A percentile compares a stretch with the other conserved stretches of the same genome.
phyloP scores from a whole-genome alignment of 2,888 invertebrate species.

The Acrobasis consociella region DNA sequence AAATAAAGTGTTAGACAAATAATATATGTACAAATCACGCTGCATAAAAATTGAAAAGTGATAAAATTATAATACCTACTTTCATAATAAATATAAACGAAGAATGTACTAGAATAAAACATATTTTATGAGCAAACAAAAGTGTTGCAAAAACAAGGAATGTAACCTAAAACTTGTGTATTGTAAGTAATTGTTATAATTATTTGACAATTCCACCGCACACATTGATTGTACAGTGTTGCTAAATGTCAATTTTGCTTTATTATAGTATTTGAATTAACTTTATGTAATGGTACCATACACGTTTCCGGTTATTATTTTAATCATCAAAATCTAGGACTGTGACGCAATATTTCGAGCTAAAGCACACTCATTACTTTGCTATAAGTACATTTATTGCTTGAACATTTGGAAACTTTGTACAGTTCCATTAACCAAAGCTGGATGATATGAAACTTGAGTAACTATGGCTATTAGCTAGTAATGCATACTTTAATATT shows the following conservation, averaged over 20 bases:
- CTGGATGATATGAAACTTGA: constrained; percentile 13
- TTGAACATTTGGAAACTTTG: constrained; percentile 23
- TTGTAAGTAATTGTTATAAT: constrained; percentile 4
- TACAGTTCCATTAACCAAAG: constrained; percentile 25
- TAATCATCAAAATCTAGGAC: constrained; percentile 42
- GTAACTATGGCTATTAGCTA: constrained; percentile 16
- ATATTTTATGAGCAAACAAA: too few relatives aligned
- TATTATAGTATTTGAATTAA: constrained; percentile 35
- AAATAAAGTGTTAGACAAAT: background rate
- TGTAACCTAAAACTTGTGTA: background rate
- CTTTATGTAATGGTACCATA: constrained; percentile 33
- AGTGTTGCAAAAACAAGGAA: background rate
- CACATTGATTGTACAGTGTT: constrained; percentile 39
- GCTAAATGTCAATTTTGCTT: constrained; percentile 46
- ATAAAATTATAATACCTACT: background rate
- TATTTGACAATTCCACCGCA: constrained; percentile 13
- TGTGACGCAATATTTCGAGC: constrained; percentile 37
- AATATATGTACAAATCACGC: too few relatives aligned
- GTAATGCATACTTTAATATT: background rate
- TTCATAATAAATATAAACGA: too few relatives aligned
- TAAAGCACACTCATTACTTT: background rate
- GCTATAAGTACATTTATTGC: constrained; percentile 2
- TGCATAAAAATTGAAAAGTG: background rate
- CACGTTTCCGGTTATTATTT: constrained; percentile 47
- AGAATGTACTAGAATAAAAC: too few relatives aligned